phyloP scores from a whole-genome alignment of 2,888 invertebrate species.

The Onchidella celtica region DNA sequence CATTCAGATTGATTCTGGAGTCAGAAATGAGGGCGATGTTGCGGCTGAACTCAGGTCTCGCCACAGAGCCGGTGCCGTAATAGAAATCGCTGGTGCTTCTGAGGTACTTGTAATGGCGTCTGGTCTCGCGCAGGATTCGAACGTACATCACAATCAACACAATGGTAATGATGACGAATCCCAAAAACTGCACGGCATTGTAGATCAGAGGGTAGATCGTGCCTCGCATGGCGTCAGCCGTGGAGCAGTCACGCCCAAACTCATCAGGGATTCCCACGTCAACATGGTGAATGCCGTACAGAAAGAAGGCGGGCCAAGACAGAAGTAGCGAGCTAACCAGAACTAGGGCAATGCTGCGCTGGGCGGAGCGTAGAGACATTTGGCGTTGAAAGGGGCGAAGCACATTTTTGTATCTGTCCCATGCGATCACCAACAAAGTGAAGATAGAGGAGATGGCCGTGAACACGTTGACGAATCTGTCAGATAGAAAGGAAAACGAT shows the following conservation, averaged over 20 bases:
- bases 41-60: not conserved
- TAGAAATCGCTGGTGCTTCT: not conserved
- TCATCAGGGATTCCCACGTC: not conserved
- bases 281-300: not conserved
- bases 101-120: not conserved
- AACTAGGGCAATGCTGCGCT: not conserved
- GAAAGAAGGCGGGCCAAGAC: not conserved
- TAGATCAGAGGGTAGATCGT: not conserved
- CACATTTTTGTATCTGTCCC: slow-evolving; percentile 1
- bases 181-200: not conserved
- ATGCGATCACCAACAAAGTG: not conserved
- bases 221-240: not conserved
- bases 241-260: not conserved
- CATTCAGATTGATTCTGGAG: not conserved
- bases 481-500: not conserved
- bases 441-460: not conserved
- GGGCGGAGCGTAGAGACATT: not conserved
- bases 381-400: not conserved
- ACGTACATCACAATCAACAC: not conserved
- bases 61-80: not conserved
- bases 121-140: not conserved
- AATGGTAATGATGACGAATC: not conserved
- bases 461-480: not conserved
- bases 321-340: not conserved
- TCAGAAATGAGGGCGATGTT: not conserved